phyloP scores from a whole-genome alignment of 2,113 vertebrate species.

The Phasianus colchicus region DNA sequence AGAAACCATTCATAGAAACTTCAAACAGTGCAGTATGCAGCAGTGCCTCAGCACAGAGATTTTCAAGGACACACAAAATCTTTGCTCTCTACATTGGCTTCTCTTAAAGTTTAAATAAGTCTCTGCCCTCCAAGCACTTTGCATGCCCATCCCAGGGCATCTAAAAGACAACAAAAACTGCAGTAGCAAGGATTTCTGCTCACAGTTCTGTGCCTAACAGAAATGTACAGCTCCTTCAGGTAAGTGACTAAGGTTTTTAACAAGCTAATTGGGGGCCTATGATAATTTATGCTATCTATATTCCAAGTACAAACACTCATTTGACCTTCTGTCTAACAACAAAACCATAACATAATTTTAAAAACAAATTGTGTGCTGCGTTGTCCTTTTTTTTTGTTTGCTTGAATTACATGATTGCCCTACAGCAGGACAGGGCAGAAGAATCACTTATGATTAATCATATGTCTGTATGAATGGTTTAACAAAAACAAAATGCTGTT shows the following conservation, averaged over 20 bases:
- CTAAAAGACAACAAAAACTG: neutral
- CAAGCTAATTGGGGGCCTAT: neutral
- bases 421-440: constrained; percentile 2
- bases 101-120: neutral
- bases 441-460: constrained; percentile 17
- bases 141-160: neutral
- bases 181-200: neutral
- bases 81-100: neutral
- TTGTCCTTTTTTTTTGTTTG: neutral
- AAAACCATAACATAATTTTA: constrained; percentile 12
- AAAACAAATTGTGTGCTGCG: neutral
- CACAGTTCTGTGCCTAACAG: neutral
- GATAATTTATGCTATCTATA: constrained; percentile 22
- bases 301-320: constrained; percentile 1
- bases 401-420: neutral
- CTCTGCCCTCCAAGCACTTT: neutral
- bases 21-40: neutral
- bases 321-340: constrained; percentile 34
- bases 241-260: neutral
- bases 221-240: neutral
- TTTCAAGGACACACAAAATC: neutral
- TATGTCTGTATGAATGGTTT: neutral
- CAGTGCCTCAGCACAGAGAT: neutral
- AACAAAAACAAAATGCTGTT: neutral
- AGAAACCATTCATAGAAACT: neutral